Evolutionary conservation across 2,888 invertebrate genomes (phyloP), one percentile per base, ranked within the genome.

Genomic region (Lithophane socia): DNA sequence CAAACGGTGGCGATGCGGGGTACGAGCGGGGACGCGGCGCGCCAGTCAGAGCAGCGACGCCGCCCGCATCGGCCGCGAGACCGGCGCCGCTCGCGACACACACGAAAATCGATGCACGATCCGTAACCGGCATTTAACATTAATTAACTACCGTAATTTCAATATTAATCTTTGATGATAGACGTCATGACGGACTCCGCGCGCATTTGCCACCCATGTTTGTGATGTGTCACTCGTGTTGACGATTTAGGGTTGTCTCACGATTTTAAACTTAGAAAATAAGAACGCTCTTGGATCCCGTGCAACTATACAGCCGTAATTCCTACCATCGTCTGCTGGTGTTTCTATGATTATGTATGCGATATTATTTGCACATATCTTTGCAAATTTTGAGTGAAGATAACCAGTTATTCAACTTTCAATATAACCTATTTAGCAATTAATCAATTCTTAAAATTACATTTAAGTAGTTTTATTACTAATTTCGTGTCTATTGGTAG

Each of bases 81-180:
- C 87, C 86, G 93, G 93, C 93, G 94, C 92, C 94, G 94, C 92
- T 93, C 94, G 95, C 94, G 94, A 94, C 95, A 92, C 94, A 91
- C 91, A 93, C 93, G 93, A 96, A 96, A 96, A 96, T 96, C 96
- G 95, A 96, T 96, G 96, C 95, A 95, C 94, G 94, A 95, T 94
- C 94, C 94, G 94, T 94, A 94, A 94, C 94, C 94, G 94, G 94
- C 94, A 92, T 92, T 91, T 91, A 89, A 91, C 91, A 93, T 90
- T 90, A 92, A 92, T 91, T 91, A 91, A 88, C 85, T 90, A 93
- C 88, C 90, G 94, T 95, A 94, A 95, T 93, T 93, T 91, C 88
- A 87, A 92, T 92, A 91, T 90, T 92, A 88, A 88, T 88, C 80
- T 89, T 91, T 90, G 87, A 93, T 92, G 87, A 92, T 93, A 92